Base-by-base conservation (phyloP, 2,113 vertebrate species). In the Macroglossus sobrinus region DNA sequence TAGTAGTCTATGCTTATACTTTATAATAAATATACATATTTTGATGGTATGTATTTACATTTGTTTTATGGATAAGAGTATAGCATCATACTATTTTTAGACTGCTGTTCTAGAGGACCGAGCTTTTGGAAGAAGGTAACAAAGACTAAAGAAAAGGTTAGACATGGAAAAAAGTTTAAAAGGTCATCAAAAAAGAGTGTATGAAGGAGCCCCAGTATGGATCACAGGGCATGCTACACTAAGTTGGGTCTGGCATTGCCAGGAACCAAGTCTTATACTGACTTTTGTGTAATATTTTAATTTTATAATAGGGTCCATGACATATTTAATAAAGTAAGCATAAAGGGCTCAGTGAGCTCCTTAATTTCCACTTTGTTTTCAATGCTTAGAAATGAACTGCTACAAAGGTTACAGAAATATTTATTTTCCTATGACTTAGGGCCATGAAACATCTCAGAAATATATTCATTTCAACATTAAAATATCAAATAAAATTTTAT, bases 401-500 rank as follows among this genome's bases (percentile, higher is more conserved):
- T 59, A 4, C n/a, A 80, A 92, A 78, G 55, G 7, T 88, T 78
- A 91, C 5, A 59, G 33, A 35, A 95, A 89, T 91, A 55, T 84
- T 5, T n/a, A 15, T 93, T 94, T 26, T n/a, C 4, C 61, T 84
- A n/a, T 89, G 26, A 86, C 45, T 92, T 35, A 92, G 66, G 92
- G 18, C 55, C 66, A 68, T 68, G 74, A 84, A 72, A 16, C 43
- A 69, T 93, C 3, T 80, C 53, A 91, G 35, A 15, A 80, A 79
- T 82, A 8, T 2, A 78, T 5, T 30, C 63, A 71, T 0, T 1
- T 78, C 30, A 68, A 61, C 33, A 85, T 63, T n/a, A 91, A 63
- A 35, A 69, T 86, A 93, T 93, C 7, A 89, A 38, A 96, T 82
- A 82, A 38, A 15, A 88, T 40, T 92, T 92, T 78, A 93, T 93